A percentile compares a stretch with the other conserved stretches of the same genome.
Conservation (phyloP, 2,797 vertebrate species). For the Chrosomus eos region DNA sequence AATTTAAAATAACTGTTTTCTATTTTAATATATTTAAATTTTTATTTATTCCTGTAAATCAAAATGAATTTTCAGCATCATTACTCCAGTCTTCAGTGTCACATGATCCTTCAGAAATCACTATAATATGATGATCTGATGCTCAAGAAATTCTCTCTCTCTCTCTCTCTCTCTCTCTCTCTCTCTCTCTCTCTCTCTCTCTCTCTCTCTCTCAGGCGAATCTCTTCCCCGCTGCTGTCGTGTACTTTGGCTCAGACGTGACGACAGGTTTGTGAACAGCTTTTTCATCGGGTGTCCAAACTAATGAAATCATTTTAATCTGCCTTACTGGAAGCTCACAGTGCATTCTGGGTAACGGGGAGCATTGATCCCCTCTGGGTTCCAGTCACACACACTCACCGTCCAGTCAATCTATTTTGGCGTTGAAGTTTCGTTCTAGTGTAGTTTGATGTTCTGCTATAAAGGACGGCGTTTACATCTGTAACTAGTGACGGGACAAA, state of each 20-base stretch:
- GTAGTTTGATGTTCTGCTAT: neutral
- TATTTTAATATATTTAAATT: too few species aligned
- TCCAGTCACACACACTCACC: slow-evolving; percentile 1
- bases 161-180: too few species aligned
- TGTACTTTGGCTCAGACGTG: slow-evolving; percentile 88
- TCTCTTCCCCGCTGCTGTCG: slow-evolving; percentile 90
- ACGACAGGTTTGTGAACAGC: slow-evolving; percentile 78
- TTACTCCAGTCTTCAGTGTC: too few species aligned
- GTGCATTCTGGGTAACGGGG: slow-evolving; percentile 48
- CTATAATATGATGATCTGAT: too few species aligned
- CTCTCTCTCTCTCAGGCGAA: slow-evolving; percentile 79
- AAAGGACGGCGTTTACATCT: neutral
- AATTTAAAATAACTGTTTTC: too few species aligned
- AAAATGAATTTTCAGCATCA: too few species aligned
- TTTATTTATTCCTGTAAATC: too few species aligned
- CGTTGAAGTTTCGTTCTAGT: neutral
- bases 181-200: too few species aligned
- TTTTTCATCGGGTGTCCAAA: slow-evolving; percentile 44
- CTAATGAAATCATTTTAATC: slow-evolving; percentile 40
- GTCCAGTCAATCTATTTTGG: neutral
- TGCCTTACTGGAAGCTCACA: slow-evolving; percentile 40
- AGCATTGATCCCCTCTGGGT: neutral
- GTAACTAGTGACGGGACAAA: neutral
- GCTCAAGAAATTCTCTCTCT: too few species aligned
- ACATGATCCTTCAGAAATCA: too few species aligned